phyloP scores from a whole-genome alignment of 2,797 vertebrate genomes.

The Acomys russatus region DNA sequence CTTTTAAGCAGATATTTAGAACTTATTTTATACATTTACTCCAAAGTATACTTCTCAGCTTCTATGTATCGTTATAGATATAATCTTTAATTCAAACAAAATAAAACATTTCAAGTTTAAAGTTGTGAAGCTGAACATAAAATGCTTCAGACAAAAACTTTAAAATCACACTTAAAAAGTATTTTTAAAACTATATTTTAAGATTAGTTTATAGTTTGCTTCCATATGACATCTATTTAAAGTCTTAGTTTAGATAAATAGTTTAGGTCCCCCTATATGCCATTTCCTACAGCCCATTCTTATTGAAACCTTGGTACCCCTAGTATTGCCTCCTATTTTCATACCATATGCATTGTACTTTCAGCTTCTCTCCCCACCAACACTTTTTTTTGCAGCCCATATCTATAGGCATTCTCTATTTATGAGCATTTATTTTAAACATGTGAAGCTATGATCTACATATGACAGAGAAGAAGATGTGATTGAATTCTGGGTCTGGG shows the following conservation, averaged over 20 bases:
- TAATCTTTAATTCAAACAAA: conserved; percentile 64
- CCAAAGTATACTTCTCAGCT: conserved; percentile 37
- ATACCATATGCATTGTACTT: background rate
- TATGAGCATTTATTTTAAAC: background rate
- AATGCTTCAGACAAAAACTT: conserved; percentile 56
- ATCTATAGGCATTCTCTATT: background rate
- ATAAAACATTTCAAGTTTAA: conserved; percentile 54
- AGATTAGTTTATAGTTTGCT: conserved; percentile 59
- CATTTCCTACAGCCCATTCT: background rate
- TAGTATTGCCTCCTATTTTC: background rate
- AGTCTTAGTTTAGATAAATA: background rate
- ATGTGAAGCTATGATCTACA: background rate
- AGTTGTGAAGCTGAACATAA: conserved; percentile 54
- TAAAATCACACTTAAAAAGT: conserved; percentile 49
- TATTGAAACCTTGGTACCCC: background rate
- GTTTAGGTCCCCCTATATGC: background rate
- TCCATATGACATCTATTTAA: background rate
- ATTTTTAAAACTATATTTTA: conserved; percentile 62
- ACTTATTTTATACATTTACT: conserved; percentile 56
- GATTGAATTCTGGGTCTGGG: background rate
- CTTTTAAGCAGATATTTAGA: conserved; percentile 46
- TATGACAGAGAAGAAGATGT: background rate
- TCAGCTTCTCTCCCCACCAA: background rate
- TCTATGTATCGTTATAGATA: conserved; percentile 43
- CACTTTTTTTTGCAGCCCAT: background rate